Percentiles rank a stretch among this genome's conserved stretches.
Evolutionary conservation across 2,797 vertebrate genomes (phyloP).

Genomic region (Hirundo rustica): DNA sequence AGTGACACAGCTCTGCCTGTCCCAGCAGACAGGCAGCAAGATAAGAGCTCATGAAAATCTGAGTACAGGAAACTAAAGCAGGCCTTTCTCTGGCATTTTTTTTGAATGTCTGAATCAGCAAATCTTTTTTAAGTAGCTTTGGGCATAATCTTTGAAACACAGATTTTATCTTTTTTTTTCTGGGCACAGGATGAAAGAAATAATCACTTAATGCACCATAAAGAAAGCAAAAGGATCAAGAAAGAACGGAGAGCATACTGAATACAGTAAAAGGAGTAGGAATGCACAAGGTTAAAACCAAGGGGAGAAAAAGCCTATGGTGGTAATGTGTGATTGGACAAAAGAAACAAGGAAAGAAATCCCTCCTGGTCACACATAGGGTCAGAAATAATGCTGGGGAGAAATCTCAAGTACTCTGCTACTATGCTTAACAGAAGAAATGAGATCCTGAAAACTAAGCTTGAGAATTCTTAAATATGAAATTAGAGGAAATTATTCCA

Average conservation of each 20-base stretch:
- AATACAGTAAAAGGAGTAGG: not conserved
- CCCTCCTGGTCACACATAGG: not conserved
- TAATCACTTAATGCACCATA: not conserved
- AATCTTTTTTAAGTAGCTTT: not conserved
- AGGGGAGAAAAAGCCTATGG: not conserved
- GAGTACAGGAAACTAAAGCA: not conserved
- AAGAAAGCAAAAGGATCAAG: not conserved
- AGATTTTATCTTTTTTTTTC: not conserved
- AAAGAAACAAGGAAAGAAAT: not conserved
- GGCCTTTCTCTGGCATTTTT: not conserved
- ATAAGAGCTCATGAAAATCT: constrained; percentile 1
- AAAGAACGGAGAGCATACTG: not conserved
- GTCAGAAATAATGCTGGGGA: not conserved
- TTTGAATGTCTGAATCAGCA: not conserved
- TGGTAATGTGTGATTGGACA: not conserved
- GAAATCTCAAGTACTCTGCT: not conserved
- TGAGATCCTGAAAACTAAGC: constrained; percentile 16
- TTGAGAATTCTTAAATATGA: not conserved
- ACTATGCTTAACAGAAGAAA: not conserved
- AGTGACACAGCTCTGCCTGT: not conserved
- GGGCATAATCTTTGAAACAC: not conserved
- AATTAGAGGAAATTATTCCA: constrained; percentile 15
- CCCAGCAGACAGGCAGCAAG: not conserved
- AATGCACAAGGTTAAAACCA: not conserved
- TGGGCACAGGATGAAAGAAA: constrained; percentile 21